Evolutionary conservation across 2,113 vertebrate genomes (phyloP).

Genomic region (Apus apus): DNA sequence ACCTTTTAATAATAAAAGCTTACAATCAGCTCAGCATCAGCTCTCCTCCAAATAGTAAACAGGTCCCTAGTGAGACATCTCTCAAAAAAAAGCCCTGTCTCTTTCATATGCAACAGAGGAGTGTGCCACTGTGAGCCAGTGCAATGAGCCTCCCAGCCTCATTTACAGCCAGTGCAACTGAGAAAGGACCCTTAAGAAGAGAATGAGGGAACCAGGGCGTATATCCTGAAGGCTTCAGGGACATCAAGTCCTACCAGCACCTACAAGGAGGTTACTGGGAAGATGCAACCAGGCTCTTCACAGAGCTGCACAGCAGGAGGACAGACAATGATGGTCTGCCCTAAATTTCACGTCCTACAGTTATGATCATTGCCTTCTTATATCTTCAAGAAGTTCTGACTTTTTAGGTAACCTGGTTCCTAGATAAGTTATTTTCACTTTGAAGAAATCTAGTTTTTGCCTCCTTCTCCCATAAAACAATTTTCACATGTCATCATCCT

Average conservation of each 20-base stretch:
- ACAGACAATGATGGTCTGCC: background rate
- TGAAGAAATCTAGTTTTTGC: background rate
- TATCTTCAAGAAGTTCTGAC: background rate
- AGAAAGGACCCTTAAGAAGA: background rate
- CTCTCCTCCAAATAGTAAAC: background rate
- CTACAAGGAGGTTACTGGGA: background rate
- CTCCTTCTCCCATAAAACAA: background rate
- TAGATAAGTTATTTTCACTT: background rate
- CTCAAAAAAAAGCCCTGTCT: background rate
- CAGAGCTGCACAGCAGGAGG: background rate
- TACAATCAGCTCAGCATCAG: background rate
- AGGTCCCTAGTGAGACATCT: background rate
- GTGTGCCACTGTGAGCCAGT: background rate
- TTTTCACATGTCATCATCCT: background rate
- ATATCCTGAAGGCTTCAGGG: background rate
- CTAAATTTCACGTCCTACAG: background rate
- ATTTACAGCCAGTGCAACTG: background rate
- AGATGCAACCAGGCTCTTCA: background rate
- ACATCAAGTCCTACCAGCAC: background rate
- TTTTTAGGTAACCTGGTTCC: background rate
- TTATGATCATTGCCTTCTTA: background rate
- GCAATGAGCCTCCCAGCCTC: fast-evolving
- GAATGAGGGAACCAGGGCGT: background rate
- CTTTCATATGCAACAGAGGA: background rate
- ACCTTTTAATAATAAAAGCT: background rate